Evolutionary conservation across 1,140 invertebrate species (phyloP), one percentile per base, ranked within the genome.

Genomic region (Melitaea cinxia): DNA sequence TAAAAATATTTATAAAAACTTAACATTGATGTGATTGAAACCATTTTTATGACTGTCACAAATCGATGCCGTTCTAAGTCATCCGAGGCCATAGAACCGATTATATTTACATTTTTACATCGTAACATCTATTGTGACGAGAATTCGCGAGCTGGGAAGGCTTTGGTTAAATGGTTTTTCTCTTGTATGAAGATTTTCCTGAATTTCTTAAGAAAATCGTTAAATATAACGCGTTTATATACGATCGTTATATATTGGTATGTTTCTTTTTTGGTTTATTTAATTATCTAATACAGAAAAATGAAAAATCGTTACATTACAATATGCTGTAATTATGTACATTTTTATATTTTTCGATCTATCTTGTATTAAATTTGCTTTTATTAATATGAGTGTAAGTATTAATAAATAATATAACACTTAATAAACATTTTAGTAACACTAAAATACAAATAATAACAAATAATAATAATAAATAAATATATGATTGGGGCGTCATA

Each of bases 41-140:
- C 47, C 12, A 21, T 21, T 21, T 21, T 24, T 6, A n/a, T n/a
- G 15, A 17, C n/a, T 4, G 30, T 12, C 30, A 33, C 5, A 12
- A 7, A 42, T 42, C 37, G 14, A 42, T 42, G 5, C 23, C n/a
- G 5, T 19, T 24, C 5, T 24, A 19, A 50, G 47, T 26, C 21
- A 50, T 50, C 47, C 47, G n/a, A 50, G 47, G 47, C 21, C 21
- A 19, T 24, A 50, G 23, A 50, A 50, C 21, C 47, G 47, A 50
- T 50, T 50, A 50, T 50, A 50, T 50, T 50, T 50, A 50, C 47
- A 50, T 50, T 50, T 23, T 14, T 12, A 50, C 24, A 19, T 50
- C 6, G n/a, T 50, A 50, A n/a, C 21, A 24, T n/a, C 47, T 2
- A 50, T 50, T 50, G 21, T 42, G 37, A 4, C 2, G 30, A 19